These are phyloP conservation scores for Argynnis bischoffii DNA, from an alignment of 2,888 invertebrate species.

Conservation along the genomic window DNA sequence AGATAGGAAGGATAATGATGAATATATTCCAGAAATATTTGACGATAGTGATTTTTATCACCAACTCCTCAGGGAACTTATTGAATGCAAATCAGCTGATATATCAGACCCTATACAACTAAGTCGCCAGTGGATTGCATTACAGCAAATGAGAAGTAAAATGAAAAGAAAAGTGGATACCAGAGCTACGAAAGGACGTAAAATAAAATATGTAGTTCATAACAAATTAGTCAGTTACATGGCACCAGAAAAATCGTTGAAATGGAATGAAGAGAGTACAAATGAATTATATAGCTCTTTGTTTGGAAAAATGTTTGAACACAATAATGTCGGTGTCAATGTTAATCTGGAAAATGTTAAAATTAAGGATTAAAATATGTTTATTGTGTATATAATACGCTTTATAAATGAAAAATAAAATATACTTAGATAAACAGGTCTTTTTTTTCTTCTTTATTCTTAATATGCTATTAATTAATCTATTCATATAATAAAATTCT, in stretches of 20 bases:
- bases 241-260: constrained; percentile 87
- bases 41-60: constrained; percentile 99
- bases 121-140: constrained; percentile 94
- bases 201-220: constrained; percentile 92
- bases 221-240: constrained; percentile 94
- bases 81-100: constrained; percentile 93
- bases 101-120: constrained; percentile 92
- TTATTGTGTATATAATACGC: background rate
- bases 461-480: too few species aligned
- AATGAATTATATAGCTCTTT: constrained; percentile 91
- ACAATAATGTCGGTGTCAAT: constrained; percentile 68
- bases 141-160: constrained; percentile 95
- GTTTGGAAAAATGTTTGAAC: constrained; percentile 86
- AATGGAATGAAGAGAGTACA: constrained; percentile 90
- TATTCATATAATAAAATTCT: too few species aligned
- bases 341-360: constrained; percentile 58
- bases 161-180: constrained; percentile 97
- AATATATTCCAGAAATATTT: constrained; percentile 92
- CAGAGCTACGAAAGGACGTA: constrained; percentile 96
- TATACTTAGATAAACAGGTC: background rate
- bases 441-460: too few species aligned
- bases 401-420: background rate
- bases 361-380: constrained; percentile 23
- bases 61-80: constrained; percentile 93
- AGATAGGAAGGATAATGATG: constrained; percentile 75